These are phyloP conservation scores for Drosophila emarginata DNA, from an alignment of 2,888 invertebrate species.

Conservation along the genomic window DNA sequence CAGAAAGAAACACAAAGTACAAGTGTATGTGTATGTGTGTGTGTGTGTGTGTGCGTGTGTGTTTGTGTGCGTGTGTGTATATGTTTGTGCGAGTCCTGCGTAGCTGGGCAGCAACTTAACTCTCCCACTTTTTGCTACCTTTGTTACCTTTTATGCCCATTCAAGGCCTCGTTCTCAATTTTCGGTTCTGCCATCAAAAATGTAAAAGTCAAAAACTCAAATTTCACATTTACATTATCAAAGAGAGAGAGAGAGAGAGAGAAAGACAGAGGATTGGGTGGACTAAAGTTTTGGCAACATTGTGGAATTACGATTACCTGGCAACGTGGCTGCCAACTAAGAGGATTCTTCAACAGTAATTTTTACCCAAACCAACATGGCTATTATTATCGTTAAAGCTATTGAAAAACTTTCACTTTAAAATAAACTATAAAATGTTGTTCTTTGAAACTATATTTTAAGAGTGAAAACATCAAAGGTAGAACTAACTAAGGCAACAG, in stretches of 20 bases:
- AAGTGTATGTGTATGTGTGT: neutral
- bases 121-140: neutral
- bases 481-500: too few relatives aligned
- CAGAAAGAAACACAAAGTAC: constrained; percentile 2
- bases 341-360: neutral
- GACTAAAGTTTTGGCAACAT: constrained; percentile 8
- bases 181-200: constrained; percentile 13
- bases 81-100: neutral
- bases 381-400: neutral
- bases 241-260: too few relatives aligned
- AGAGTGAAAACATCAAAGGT: too few relatives aligned
- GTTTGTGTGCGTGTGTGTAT: neutral
- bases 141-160: constrained; percentile 5
- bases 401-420: too few relatives aligned
- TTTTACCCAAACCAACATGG: neutral
- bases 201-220: constrained; percentile 47
- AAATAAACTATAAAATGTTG: too few relatives aligned
- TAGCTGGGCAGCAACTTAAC: constrained; percentile 2
- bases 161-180: neutral
- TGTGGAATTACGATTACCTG: constrained; percentile 38
- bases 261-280: neutral
- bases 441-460: too few relatives aligned
- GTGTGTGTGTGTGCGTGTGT: neutral
- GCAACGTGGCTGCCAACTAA: neutral
- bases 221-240: constrained; percentile 57